Conservation (phyloP, 2,113 vertebrate species). For the Athene cunicularia region DNA sequence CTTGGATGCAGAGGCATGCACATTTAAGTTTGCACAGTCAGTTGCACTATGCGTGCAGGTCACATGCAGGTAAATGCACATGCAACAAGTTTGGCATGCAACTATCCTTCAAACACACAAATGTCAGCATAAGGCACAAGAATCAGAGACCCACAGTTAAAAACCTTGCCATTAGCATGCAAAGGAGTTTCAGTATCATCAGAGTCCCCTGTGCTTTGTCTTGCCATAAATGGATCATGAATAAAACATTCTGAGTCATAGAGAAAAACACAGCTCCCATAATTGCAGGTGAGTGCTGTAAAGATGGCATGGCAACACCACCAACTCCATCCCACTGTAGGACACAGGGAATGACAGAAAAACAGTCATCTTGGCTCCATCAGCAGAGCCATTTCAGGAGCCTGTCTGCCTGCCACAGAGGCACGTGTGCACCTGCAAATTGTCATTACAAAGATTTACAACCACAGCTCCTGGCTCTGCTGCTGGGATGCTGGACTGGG, state of each 20-base stretch:
- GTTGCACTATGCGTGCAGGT: not conserved
- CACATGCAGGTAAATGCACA: not conserved
- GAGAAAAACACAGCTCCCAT: not conserved
- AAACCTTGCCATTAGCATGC: not conserved
- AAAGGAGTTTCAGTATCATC: not conserved
- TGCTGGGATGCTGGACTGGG: fast-evolving
- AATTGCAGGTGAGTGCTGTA: not conserved
- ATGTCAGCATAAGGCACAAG: not conserved
- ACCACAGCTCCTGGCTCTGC: not conserved
- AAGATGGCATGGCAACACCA: not conserved
- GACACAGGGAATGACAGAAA: not conserved
- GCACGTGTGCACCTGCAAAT: fast-evolving
- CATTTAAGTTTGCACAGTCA: not conserved
- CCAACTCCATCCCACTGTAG: not conserved
- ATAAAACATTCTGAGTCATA: constrained; percentile 6
- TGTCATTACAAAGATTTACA: not conserved
- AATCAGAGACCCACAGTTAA: not conserved
- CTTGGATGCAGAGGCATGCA: not conserved
- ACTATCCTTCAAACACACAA: not conserved
- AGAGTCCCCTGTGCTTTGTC: not conserved
- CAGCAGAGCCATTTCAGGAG: not conserved
- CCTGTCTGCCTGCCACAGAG: not conserved
- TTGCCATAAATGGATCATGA: not conserved
- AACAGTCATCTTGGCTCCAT: not conserved
- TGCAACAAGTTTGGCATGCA: not conserved